A percentile compares a stretch with the other conserved stretches of the same genome.
Evolutionary conservation across 2,797 vertebrate genomes (phyloP).

Genomic region (Microhierax caerulescens): DNA sequence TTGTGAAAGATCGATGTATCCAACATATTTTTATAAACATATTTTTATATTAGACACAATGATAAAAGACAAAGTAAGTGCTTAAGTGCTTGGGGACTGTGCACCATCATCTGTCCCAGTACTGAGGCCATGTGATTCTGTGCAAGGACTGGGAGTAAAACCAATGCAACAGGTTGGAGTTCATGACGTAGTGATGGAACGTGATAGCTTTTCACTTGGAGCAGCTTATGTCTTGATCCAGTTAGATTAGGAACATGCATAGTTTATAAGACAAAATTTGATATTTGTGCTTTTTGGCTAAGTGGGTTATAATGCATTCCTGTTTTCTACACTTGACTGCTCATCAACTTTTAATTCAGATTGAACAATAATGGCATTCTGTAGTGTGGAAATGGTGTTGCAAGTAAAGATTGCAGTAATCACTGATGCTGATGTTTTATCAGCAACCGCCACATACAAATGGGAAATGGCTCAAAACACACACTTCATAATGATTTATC

Average conservation of each 20-base stretch:
- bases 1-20: not conserved
- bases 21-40: not conserved
- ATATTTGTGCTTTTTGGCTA: not conserved
- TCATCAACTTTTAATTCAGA: not conserved
- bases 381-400: not conserved
- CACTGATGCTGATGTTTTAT: not conserved
- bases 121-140: not conserved
- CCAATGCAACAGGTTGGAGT: not conserved
- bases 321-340: not conserved
- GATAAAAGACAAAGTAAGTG: not conserved
- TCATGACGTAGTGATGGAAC: not conserved
- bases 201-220: not conserved
- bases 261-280: not conserved
- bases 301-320: not conserved
- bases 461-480: not conserved
- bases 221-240: not conserved
- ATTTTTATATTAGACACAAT: not conserved
- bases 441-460: not conserved
- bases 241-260: not conserved
- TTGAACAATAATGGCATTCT: not conserved
- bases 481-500: not conserved
- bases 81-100: not conserved
- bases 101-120: not conserved
- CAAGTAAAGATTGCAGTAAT: not conserved
- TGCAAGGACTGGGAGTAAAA: not conserved